phyloP scores from a whole-genome alignment of 1,140 invertebrate species.

The Trissolcus basalis region DNA sequence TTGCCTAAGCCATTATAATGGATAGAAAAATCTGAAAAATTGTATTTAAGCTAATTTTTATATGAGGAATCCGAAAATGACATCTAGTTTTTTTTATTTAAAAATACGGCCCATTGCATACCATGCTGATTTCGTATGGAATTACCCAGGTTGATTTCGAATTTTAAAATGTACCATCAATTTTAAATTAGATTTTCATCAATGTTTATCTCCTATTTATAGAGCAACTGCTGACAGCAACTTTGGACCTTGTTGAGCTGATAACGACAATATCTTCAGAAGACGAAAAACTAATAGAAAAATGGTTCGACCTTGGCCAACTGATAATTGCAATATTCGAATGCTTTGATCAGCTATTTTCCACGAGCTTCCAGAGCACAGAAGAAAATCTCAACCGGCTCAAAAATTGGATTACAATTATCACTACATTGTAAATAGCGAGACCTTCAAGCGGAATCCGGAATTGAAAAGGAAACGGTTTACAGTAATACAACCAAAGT shows the following conservation, averaged over 20 bases:
- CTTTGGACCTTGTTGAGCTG: constrained; percentile 62
- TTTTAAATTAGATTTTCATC: neutral
- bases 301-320: constrained; percentile 48
- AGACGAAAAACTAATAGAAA: constrained; percentile 47
- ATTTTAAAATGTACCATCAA: no score
- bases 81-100: no score
- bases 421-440: constrained; percentile 13
- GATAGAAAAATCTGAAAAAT: no score
- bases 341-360: constrained; percentile 35
- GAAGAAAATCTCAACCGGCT: neutral
- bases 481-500: constrained; percentile 18
- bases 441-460: constrained; percentile 3
- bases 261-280: constrained; percentile 25
- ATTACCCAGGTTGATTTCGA: no score
- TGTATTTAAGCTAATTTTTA: no score
- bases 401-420: constrained; percentile 41
- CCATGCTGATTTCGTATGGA: no score
- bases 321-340: constrained; percentile 21
- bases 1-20: no score
- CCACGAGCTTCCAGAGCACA: neutral
- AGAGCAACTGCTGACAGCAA: constrained; percentile 64
- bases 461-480: constrained; percentile 11
- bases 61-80: no score
- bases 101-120: no score
- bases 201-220: constrained; percentile 17